Base-by-base conservation (phyloP, 30 jellyfish, hydroid and myxozoan genomes). In the Aurelia aurita complex sp. Pacific region DNA sequence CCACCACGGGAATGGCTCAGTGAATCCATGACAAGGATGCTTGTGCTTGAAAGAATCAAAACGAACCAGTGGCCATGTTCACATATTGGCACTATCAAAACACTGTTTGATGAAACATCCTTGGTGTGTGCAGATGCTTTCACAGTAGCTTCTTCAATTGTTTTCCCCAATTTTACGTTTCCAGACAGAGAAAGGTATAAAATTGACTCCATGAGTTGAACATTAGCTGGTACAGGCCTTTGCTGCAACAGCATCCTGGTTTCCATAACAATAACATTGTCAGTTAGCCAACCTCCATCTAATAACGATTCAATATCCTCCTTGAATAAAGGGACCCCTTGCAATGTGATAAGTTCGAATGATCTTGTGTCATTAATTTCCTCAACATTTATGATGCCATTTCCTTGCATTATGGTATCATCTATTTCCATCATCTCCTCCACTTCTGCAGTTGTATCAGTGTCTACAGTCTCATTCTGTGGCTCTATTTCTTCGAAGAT, bases 1-100 rank as follows among this genome's bases (percentile, higher is more conserved):
- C 52, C 77, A 16, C 52, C 60, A 7, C 42, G 78, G 8, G 18
- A 10, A 46, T 77, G 79, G 78, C 88, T 77, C 64, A 77, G 36
- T 55, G 88, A 77, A 43, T 77, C 88, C 88, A 77, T 77, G 40
- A 64, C 77, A n/a, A 74, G 15, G 77, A 65, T 52, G 72, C 82
- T 15, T 34, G 61, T 42, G 53, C 82, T 80, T 42, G 81, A 14
- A 80, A 64, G 61, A 35, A 80, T 52, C 57, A 80, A 13, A 35
- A 77, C 67, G 60, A 57, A 77, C 88, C 88, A 77, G 32, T 77
- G 88, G 13, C 88, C 52, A 66, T 80, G 73, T 38, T 52, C 63
- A 68, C 73, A 81, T 10, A 34, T 64, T 79, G 89, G 89, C 74
- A 79, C 81, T 23, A 81, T 34, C 19, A 67, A 53, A 81, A 66